These are phyloP conservation scores for Stenurella melanura DNA, from an alignment of 2,888 invertebrate species.

Conservation along the genomic window DNA sequence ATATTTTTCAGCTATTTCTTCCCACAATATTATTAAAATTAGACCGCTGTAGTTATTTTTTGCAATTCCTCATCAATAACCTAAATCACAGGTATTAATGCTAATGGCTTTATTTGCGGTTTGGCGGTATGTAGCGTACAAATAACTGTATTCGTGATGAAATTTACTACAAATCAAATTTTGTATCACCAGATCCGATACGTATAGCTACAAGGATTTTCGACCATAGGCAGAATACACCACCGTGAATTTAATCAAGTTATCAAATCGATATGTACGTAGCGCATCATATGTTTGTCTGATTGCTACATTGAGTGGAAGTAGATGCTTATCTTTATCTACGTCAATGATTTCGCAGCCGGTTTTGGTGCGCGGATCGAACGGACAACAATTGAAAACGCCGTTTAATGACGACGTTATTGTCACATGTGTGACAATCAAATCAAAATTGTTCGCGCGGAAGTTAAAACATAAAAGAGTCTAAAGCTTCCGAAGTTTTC, in stretches of 20 bases:
- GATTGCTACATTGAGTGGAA: constrained; percentile 18
- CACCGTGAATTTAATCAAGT: constrained; percentile 21
- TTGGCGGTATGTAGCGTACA: not conserved
- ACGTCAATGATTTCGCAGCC: not conserved
- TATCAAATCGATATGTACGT: not conserved
- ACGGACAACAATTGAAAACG: not conserved
- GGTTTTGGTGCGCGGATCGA: not conserved
- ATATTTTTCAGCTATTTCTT: too few species aligned
- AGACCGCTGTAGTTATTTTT: too few species aligned
- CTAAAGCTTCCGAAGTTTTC: not conserved
- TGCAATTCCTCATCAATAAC: not conserved
- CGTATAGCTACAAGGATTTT: constrained; percentile 11
- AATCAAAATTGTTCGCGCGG: not conserved
- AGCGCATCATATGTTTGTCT: constrained; percentile 9
- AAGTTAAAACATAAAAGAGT: not conserved
- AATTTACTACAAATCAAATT: constrained; percentile 24
- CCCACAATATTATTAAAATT: too few species aligned
- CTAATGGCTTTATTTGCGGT: constrained; percentile 17
- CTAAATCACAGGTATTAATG: not conserved
- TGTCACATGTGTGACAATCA: not conserved
- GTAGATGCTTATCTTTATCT: not conserved
- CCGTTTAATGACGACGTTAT: not conserved
- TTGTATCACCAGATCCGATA: not conserved
- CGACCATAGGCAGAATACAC: not conserved
- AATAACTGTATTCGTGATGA: not conserved